phyloP scores from a whole-genome alignment of 2,888 invertebrate genomes.

The Bellardia bayeri region DNA sequence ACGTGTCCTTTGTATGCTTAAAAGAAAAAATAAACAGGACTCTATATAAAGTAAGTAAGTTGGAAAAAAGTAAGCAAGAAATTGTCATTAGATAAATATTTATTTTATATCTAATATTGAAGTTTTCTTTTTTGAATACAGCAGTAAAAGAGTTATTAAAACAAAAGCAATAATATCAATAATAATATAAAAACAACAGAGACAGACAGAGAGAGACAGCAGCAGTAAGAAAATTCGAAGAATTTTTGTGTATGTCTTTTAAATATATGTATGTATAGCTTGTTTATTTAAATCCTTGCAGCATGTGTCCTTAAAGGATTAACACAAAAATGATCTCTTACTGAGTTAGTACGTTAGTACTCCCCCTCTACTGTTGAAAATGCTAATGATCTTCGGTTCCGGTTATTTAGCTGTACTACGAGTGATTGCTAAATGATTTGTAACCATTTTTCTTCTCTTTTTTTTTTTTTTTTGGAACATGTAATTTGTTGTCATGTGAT shows the following conservation, averaged over 20 bases:
- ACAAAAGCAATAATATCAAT: background rate
- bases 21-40: conserved; percentile 50
- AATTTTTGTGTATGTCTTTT: background rate
- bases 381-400: conserved; percentile 80
- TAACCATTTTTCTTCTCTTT: conserved; percentile 59
- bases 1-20: conserved; percentile 62
- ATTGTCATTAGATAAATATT: conserved; percentile 67
- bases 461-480: conserved; percentile 17
- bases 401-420: conserved; percentile 70
- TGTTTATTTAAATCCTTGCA: background rate
- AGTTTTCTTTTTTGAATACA: conserved; percentile 11
- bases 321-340: conserved; percentile 65
- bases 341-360: conserved; percentile 55
- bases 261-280: no score
- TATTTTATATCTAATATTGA: conserved; percentile 66
- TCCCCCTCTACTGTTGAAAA: conserved; percentile 29
- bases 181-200: background rate
- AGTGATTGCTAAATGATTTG: conserved; percentile 51
- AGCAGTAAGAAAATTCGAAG: conserved; percentile 4
- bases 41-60: background rate
- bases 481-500: conserved; percentile 68
- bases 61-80: background rate
- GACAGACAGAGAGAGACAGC: background rate
- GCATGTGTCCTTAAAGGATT: conserved; percentile 63
- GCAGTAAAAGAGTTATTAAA: conserved; percentile 3